These are phyloP conservation scores for Nowickia ferox DNA, from an alignment of 2,888 invertebrate genomes.

Conservation along the genomic window DNA sequence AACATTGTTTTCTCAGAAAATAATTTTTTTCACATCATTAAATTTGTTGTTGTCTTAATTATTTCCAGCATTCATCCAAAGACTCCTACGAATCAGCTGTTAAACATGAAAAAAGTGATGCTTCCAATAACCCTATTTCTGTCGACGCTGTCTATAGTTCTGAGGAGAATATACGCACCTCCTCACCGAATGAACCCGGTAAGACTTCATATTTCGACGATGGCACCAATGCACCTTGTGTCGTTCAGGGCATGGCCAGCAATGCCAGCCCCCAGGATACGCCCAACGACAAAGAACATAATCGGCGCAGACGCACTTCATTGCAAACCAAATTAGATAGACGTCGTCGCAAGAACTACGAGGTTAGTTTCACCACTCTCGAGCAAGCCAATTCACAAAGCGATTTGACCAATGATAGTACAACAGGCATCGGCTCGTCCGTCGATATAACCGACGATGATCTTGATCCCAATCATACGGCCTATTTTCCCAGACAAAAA, in stretches of 20 bases:
- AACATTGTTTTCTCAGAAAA: too few species aligned
- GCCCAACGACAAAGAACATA: conserved; percentile 79
- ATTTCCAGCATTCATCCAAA: conserved; percentile 78
- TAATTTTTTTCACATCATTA: background rate
- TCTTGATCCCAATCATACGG: conserved; percentile 77
- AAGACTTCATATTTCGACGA: conserved; percentile 80
- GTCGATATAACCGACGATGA: conserved; percentile 76
- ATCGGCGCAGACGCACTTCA: conserved; percentile 82
- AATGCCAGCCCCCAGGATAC: conserved; percentile 74
- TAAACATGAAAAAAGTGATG: conserved; percentile 82
- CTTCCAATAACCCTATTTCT: conserved; percentile 75
- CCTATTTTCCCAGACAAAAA: conserved; percentile 85
- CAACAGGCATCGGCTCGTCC: conserved; percentile 74
- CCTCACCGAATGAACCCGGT: conserved; percentile 80
- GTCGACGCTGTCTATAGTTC: conserved; percentile 80
- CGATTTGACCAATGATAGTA: conserved; percentile 73
- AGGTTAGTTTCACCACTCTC: conserved; percentile 76
- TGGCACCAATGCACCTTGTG: conserved; percentile 76
- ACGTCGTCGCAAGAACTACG: conserved; percentile 82
- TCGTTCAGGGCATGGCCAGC: conserved; percentile 76
- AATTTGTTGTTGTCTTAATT: background rate
- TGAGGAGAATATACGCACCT: conserved; percentile 80
- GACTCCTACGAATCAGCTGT: conserved; percentile 82
- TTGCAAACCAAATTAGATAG: conserved; percentile 83
- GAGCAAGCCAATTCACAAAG: conserved; percentile 73